Conservation (phyloP, 2,113 vertebrate species). For the Thunnus thynnus region DNA sequence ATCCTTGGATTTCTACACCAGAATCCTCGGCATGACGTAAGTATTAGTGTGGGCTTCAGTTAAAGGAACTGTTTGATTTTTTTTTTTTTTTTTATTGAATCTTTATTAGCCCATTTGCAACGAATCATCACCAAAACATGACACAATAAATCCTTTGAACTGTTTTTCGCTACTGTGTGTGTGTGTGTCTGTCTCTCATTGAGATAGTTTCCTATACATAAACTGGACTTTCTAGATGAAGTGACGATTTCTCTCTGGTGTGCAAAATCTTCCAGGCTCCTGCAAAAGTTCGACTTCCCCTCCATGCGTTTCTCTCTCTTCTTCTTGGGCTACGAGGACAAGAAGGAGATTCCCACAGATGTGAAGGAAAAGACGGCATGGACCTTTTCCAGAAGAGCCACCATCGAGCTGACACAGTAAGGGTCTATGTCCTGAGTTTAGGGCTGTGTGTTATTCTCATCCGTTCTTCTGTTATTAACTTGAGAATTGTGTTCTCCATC, state of each 20-base stretch:
- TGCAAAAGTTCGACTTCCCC: conserved; percentile 96
- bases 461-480: background rate
- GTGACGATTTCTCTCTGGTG: conserved; percentile 16
- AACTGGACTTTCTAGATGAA: background rate
- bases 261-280: conserved; percentile 83
- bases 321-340: conserved; percentile 96
- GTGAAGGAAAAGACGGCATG: conserved; percentile 88
- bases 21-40: conserved; percentile 98
- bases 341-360: conserved; percentile 92
- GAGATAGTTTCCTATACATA: background rate
- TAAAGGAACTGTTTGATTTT: no score
- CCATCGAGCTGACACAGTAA: conserved; percentile 93
- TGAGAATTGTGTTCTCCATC: background rate
- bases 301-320: conserved; percentile 96
- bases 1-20: conserved; percentile 98
- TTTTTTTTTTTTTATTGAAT: no score
- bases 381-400: conserved; percentile 95
- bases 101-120: background rate
- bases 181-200: background rate
- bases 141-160: background rate
- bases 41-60: conserved; percentile 52
- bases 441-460: background rate
- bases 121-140: background rate
- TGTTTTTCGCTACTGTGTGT: background rate
- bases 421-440: background rate